These are phyloP conservation scores for Drosophila siamana DNA, from an alignment of 2,888 invertebrate species.

Conservation along the genomic window DNA sequence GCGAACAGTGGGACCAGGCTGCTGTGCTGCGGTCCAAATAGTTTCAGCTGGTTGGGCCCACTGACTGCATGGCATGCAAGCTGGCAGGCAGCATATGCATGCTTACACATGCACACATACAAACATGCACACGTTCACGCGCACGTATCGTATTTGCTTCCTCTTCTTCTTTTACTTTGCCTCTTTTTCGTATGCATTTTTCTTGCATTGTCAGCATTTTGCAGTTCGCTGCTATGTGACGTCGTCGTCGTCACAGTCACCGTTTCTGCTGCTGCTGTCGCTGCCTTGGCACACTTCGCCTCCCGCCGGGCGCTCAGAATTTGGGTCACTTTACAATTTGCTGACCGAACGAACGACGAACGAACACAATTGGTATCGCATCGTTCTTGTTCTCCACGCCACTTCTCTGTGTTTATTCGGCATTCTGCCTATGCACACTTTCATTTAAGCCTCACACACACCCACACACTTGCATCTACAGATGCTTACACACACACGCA, in stretches of 20 bases:
- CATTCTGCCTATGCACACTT: constrained; percentile 63
- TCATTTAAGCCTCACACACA: constrained; percentile 46
- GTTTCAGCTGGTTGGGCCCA: constrained; percentile 22
- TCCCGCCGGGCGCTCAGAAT: constrained; percentile 63
- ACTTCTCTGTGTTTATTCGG: constrained; percentile 58
- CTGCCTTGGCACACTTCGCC: constrained; percentile 80
- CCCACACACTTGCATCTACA: background rate
- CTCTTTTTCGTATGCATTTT: constrained; percentile 71
- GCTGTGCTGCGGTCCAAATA: background rate
- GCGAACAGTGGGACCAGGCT: constrained; percentile 45
- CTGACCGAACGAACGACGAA: constrained; percentile 68
- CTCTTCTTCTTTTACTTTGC: constrained; percentile 36
- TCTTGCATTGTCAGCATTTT: constrained; percentile 79
- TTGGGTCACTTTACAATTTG: constrained; percentile 81
- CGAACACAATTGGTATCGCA: constrained; percentile 39
- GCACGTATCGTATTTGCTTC: constrained; percentile 54
- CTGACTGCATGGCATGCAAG: constrained; percentile 23
- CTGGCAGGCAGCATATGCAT: background rate
- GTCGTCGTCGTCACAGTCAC: constrained; percentile 27
- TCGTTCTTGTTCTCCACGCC: constrained; percentile 53
- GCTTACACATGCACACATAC: background rate
- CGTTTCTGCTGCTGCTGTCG: constrained; percentile 49
- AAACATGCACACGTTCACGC: constrained; percentile 45
- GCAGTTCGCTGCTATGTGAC: constrained; percentile 51
- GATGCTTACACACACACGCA: background rate